phyloP scores from a whole-genome alignment of 2,888 invertebrate species.

The Protodeltote pygarga region DNA sequence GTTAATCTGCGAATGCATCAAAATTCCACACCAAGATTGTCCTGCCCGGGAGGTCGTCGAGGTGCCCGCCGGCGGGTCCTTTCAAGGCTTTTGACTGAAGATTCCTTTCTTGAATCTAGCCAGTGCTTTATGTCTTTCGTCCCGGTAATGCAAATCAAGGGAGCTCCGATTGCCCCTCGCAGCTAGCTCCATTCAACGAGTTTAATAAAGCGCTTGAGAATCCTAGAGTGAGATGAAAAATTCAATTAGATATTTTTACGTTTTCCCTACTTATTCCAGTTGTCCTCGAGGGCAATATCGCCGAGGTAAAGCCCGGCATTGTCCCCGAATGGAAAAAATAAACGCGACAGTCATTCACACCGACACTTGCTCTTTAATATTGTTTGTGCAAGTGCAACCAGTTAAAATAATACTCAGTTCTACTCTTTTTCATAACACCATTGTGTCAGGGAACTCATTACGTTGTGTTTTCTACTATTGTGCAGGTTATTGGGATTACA shows the following conservation, averaged over 20 bases:
- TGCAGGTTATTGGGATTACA: constrained; percentile 11
- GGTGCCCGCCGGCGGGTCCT: constrained; percentile 16
- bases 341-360: constrained; percentile 63
- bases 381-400: constrained; percentile 58
- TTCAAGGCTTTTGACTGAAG: constrained; percentile 58
- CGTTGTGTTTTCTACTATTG: constrained; percentile 16
- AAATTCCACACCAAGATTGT: constrained; percentile 12
- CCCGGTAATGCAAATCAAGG: constrained; percentile 72
- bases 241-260: constrained; percentile 76
- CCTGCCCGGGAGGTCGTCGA: constrained; percentile 27
- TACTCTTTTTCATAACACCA: constrained; percentile 32
- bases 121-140: constrained; percentile 63
- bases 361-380: constrained; percentile 64
- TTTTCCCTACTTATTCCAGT: constrained; percentile 59
- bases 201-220: constrained; percentile 71
- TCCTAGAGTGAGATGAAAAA: constrained; percentile 71
- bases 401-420: constrained; percentile 46
- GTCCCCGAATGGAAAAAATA: constrained; percentile 61
- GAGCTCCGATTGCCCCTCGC: constrained; percentile 67
- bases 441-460: constrained; percentile 4
- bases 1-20: constrained; percentile 21
- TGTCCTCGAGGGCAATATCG: constrained; percentile 63
- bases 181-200: constrained; percentile 63
- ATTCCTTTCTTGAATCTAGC: constrained; percentile 56
- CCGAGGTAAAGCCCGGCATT: constrained; percentile 55